A percentile compares a stretch with the other conserved stretches of the same genome.
phyloP scores from a whole-genome alignment of 2,113 vertebrate genomes.

The Zosterops japonicus region DNA sequence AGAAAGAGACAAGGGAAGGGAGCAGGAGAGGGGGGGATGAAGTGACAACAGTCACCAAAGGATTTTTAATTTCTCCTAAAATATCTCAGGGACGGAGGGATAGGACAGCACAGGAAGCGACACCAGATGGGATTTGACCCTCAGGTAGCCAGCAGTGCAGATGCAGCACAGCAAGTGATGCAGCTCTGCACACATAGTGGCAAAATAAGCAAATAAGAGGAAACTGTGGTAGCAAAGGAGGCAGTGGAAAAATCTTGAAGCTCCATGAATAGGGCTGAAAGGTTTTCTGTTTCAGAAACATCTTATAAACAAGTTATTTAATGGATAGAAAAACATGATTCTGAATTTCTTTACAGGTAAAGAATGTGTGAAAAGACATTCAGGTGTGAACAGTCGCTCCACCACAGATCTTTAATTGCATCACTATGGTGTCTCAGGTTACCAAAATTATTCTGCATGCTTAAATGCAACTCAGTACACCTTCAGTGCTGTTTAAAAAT shows the following conservation, averaged over 20 bases:
- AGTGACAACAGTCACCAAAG: neutral
- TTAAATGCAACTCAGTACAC: neutral
- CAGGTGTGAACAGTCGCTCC: neutral
- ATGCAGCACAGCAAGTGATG: rapidly evolving
- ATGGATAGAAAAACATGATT: rapidly evolving
- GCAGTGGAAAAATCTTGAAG: neutral
- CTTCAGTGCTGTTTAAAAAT: neutral
- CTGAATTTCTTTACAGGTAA: neutral
- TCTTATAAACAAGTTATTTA: neutral
- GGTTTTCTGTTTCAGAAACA: neutral
- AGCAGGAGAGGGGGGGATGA: neutral
- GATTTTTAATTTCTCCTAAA: neutral
- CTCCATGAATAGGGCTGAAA: neutral
- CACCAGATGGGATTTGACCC: neutral
- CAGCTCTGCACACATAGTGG: neutral
- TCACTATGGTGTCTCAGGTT: neutral
- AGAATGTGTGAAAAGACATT: neutral
- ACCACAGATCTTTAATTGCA: rapidly evolving
- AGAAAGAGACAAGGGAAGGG: neutral
- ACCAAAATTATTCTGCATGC: neutral
- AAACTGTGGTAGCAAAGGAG: neutral
- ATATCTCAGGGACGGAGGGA: neutral
- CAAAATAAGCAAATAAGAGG: neutral
- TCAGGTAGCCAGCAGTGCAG: neutral
- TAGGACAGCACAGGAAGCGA: neutral